Conservation (phyloP, 2,888 invertebrate species). For the Dryocosmus kuriphilus region DNA sequence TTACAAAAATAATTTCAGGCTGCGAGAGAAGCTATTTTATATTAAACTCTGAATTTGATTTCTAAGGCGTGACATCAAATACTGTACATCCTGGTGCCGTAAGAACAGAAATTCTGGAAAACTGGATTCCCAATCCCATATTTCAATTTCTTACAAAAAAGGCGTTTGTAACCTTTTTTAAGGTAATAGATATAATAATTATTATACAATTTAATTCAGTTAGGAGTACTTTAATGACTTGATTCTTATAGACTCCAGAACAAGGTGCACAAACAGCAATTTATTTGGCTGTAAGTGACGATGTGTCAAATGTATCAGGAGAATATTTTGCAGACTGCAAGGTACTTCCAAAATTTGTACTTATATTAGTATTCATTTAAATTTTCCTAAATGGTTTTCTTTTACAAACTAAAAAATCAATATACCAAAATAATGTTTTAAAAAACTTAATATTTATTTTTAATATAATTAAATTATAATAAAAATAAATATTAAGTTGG, state of each 20-base stretch:
- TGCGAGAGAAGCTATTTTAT: neutral
- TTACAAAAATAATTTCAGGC: too few relatives aligned
- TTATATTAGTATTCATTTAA: too few relatives aligned
- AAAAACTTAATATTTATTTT: too few relatives aligned
- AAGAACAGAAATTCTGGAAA: constrained; percentile 79
- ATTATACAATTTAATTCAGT: neutral
- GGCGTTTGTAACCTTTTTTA: too few relatives aligned
- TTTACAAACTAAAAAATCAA: neutral
- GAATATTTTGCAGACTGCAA: constrained; percentile 91
- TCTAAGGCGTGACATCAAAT: neutral
- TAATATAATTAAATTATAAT: too few relatives aligned
- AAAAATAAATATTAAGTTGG: too few relatives aligned
- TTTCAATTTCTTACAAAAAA: too few relatives aligned
- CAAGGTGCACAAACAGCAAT: constrained; percentile 91
- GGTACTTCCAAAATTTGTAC: constrained; percentile 62
- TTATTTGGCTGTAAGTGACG: constrained; percentile 87
- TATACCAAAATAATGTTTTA: constrained; percentile 69
- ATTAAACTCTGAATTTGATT: neutral
- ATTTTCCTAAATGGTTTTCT: too few relatives aligned
- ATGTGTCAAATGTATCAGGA: constrained; percentile 83
- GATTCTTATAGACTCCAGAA: constrained; percentile 83
- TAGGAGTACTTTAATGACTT: neutral
- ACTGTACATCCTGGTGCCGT: constrained; percentile 80
- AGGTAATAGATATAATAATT: too few relatives aligned
- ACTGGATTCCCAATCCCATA: too few relatives aligned